Base-by-base conservation (phyloP, 2,888 invertebrate species). In the Imbricaverruca yamaguchii region DNA sequence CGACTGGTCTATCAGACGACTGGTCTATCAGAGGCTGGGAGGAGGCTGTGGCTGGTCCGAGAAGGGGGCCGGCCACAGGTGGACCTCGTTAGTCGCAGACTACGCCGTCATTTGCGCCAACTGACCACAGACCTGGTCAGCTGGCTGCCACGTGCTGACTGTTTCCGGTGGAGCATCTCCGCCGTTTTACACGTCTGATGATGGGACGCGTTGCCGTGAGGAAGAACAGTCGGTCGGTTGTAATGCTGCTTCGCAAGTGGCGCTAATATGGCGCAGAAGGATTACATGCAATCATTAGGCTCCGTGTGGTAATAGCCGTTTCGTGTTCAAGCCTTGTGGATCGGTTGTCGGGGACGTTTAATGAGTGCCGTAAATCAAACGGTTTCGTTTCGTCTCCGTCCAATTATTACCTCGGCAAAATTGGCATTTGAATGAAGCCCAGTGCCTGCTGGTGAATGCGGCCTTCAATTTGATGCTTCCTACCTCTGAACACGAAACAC, bases 351-450 rank as follows among this genome's bases (percentile, higher is more conserved):
- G 74, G 15, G 18, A 21, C 53, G 4, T 21, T 53, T 74, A 55
- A 53, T 74, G 74, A 74, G 53, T 21, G 74, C 21, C 21, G 74
- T 74, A 74, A 74, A 74, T 74, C 74, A 74, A 69, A 55, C 39
- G 12, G 69, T 69, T 69, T 23, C 69, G 39, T 69, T 69, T 69
- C 23, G 7, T 39, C 15, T 39, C 39, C 39, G 12, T 12, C 69
- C 69, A 69, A 69, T 69, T 69, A 69, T 39, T 39, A 69, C 25
- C 39, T 69, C 25, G 23, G 69, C 18, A 23, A 69, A 69, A 69
- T 69, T 69, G 69, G 69, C 69, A 69, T 69, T 39, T 69, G 69
- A 69, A 69, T 69, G 39, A 69, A 15, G 69, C 39, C 39, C 39
- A 4, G 39, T 39, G 39, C 39, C 39, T 39, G 39, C 39, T 39